phyloP scores from a whole-genome alignment of 2,888 invertebrate genomes.

The Diarsia mendica region DNA sequence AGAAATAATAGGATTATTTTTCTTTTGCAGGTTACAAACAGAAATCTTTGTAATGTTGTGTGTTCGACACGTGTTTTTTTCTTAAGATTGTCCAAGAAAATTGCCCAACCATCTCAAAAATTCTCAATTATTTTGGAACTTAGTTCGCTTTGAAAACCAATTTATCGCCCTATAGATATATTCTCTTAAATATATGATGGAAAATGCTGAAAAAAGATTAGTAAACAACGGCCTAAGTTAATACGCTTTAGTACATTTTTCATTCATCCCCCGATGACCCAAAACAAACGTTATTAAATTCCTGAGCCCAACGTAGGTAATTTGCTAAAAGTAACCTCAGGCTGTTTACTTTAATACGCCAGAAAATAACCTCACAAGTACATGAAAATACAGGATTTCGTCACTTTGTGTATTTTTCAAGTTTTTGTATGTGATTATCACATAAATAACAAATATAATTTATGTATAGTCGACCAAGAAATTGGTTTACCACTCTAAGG shows the following conservation, averaged over 20 bases:
- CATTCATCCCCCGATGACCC: slow-evolving; percentile 52
- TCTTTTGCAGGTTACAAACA: slow-evolving; percentile 13
- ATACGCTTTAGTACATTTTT: slow-evolving; percentile 46
- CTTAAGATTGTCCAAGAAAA: not conserved
- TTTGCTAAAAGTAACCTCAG: slow-evolving; percentile 47
- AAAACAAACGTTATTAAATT: slow-evolving; percentile 62
- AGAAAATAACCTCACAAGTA: slow-evolving; percentile 30
- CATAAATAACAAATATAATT: not conserved
- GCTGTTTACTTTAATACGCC: slow-evolving; percentile 44
- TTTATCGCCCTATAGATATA: not conserved
- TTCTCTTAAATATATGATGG: not conserved
- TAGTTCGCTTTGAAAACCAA: not conserved
- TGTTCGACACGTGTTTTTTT: not conserved
- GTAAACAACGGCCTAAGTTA: slow-evolving; percentile 32
- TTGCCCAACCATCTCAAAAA: not conserved
- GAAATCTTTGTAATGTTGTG: not conserved
- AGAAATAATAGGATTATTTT: slow-evolving; percentile 53
- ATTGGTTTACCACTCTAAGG: no score
- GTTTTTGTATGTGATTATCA: not conserved
- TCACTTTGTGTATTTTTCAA: not conserved
- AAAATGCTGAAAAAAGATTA: slow-evolving; percentile 15
- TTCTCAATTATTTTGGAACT: not conserved
- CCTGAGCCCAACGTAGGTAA: slow-evolving; percentile 45
- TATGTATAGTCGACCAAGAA: no score
- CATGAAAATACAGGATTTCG: not conserved